Evolutionary conservation across 2,113 vertebrate species (phyloP), one percentile per base, ranked within the genome.

Genomic region (Chlamydotis undulata): DNA sequence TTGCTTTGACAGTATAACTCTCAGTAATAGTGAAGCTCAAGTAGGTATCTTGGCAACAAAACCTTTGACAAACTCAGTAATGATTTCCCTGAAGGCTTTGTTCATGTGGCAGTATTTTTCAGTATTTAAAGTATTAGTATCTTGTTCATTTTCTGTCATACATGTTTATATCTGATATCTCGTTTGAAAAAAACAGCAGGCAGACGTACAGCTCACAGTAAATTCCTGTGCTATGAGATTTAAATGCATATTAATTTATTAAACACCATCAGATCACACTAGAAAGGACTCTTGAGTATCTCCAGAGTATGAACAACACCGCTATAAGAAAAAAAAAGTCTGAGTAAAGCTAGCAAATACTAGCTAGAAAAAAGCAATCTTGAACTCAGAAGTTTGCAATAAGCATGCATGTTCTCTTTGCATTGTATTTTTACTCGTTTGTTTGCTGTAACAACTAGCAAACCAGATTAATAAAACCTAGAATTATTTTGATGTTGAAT

Each of bases 11-110:
- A 91, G 68, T 61, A 57, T 91, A 92, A 94, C 94, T 96, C 76
- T 83, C 68, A 77, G 39, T 61, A 89, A 94, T 9, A 65, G 23
- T 56, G 67, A 94, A 92, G 29, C 33, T 83, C 22, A 13, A 74
- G 37, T 69, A 91, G 50, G 71, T 95, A 83, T 83, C 94, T 86
- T 89, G 93, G 94, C 83, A 96, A 94, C 91, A 92, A 89, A 94
- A 41, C 16, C 64, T 80, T 92, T 90, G 71, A 92, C 71, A 92
- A 95, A 89, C 19, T 94, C 47, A 2, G 6, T 49, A 63, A 89
- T 24, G 26, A 59, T 60, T 94, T 92, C 59, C 83, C 68, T 80
- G 55, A 93, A 95, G 59, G 24, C 22, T 92, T 80, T 92, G 67
- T 83, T 94, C 33, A 2, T 45, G 39, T 74, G 50, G 19, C 41